Conservation (phyloP, 2,797 vertebrate genomes). For the Enteromius anoplus region DNA sequence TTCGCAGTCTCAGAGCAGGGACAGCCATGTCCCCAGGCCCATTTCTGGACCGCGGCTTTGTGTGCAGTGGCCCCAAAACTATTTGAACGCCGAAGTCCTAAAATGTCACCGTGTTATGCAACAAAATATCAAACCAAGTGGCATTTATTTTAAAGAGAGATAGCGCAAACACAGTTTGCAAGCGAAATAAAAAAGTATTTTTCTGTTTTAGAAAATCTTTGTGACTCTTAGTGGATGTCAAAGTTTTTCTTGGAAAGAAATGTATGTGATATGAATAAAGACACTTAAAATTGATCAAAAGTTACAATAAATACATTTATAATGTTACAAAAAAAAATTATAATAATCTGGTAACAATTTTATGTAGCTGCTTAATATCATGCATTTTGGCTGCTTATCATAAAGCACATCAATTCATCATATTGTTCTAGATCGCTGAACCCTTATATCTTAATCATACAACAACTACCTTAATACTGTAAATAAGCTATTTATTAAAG, state of each 20-base stretch:
- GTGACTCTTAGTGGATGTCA: not conserved
- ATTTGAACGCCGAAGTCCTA: slow-evolving; percentile 14
- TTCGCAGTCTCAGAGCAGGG: not conserved
- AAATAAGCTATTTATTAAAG: not conserved
- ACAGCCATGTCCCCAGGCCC: slow-evolving; percentile 26
- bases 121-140: slow-evolving; percentile 18
- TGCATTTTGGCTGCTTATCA: not conserved
- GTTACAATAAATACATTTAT: not conserved
- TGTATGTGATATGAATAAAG: not conserved
- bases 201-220: not conserved
- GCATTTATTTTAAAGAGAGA: slow-evolving; percentile 10
- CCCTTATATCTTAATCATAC: not conserved
- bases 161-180: not conserved
- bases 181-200: not conserved
- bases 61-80: slow-evolving; percentile 34
- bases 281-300: not conserved
- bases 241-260: not conserved
- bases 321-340: too few relatives aligned
- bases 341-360: not conserved
- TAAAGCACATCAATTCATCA: not conserved
- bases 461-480: too few relatives aligned
- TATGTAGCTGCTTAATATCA: not conserved
- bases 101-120: slow-evolving; percentile 12
- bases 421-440: not conserved
- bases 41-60: not conserved